Evolutionary conservation across 2,888 invertebrate species (phyloP).

Genomic region (Phaonia tiefii): DNA sequence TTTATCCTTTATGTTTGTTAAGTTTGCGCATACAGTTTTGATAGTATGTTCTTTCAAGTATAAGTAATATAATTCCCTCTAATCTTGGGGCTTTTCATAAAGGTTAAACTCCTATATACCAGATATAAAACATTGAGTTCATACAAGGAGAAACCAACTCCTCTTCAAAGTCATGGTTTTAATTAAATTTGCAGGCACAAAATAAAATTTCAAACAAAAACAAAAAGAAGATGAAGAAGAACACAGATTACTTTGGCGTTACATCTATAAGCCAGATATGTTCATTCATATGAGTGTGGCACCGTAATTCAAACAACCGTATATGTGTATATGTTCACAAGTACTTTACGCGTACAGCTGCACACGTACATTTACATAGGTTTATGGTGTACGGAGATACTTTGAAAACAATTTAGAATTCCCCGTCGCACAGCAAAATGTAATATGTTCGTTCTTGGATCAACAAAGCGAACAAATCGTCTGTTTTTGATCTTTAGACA

Average conservation of each 20-base stretch:
- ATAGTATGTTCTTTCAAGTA: background rate
- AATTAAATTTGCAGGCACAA: slow-evolving; percentile 42
- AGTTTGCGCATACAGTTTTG: background rate
- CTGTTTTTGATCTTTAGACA: slow-evolving; percentile 58
- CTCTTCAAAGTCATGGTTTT: slow-evolving; percentile 35
- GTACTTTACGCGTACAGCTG: no score
- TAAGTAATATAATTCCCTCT: background rate
- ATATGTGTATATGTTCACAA: no score
- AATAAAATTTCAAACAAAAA: no score
- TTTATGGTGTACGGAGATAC: no score
- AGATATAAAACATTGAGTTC: background rate
- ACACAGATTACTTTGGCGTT: slow-evolving; percentile 19
- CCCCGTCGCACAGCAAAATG: no score
- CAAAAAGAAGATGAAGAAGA: no score
- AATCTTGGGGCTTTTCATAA: slow-evolving; percentile 15
- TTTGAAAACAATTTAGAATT: background rate
- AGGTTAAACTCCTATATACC: background rate
- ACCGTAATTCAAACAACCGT: no score
- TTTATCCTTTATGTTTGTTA: no score
- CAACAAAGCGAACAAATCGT: slow-evolving; percentile 32
- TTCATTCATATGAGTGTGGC: background rate
- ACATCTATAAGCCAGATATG: background rate
- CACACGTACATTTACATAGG: no score
- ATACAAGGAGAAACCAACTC: background rate
- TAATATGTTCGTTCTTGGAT: no score